These are phyloP conservation scores for Brachyopa scutellaris DNA, from an alignment of 2,888 invertebrate species.

Conservation along the genomic window DNA sequence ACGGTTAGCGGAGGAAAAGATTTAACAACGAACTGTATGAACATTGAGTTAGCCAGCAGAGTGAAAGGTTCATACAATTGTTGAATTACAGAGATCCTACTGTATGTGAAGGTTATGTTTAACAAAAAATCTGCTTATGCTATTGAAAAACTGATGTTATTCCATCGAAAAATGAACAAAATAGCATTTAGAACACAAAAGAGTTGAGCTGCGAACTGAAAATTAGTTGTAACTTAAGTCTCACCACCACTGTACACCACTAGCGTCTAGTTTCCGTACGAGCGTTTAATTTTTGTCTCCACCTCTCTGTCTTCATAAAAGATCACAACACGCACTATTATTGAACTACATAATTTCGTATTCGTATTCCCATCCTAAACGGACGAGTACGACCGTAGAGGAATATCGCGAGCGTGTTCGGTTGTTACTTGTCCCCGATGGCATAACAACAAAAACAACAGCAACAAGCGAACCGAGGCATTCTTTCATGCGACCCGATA, in stretches of 20 bases:
- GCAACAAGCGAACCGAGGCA: slow-evolving; percentile 35
- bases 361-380: slow-evolving; percentile 66
- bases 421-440: slow-evolving; percentile 58
- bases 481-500: slow-evolving; percentile 70
- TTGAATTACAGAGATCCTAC: no score
- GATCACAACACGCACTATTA: slow-evolving; percentile 70
- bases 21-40: no score
- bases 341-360: slow-evolving; percentile 72
- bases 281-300: slow-evolving; percentile 41
- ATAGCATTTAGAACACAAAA: no score
- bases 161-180: no score
- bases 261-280: slow-evolving; percentile 9
- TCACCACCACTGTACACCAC: slow-evolving; percentile 32
- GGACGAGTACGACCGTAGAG: slow-evolving; percentile 33
- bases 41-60: no score
- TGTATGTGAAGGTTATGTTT: no score
- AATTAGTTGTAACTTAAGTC: neutral
- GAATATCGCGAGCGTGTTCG: slow-evolving; percentile 20
- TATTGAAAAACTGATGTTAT: no score
- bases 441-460: slow-evolving; percentile 48
- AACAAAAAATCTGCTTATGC: no score
- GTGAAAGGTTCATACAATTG: no score
- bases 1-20: no score
- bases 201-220: slow-evolving; percentile 54
- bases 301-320: neutral